These are phyloP conservation scores for Kryptolebias marmoratus DNA, from an alignment of 2,113 vertebrate genomes.

Conservation along the genomic window DNA sequence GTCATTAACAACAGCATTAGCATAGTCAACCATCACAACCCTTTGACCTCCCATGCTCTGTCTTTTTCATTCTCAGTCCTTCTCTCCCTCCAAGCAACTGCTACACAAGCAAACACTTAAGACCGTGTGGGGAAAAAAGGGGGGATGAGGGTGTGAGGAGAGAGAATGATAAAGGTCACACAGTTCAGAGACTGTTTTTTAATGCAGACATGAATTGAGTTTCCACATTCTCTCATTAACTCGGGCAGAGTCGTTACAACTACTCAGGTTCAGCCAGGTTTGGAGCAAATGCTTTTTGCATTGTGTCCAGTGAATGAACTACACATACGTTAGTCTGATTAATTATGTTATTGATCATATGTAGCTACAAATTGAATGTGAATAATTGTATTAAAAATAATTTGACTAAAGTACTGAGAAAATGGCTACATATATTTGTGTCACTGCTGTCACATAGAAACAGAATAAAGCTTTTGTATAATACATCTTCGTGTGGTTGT, in stretches of 20 bases:
- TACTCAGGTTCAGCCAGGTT: slow-evolving; percentile 11
- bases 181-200: slow-evolving; percentile 61
- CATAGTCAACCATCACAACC: slow-evolving; percentile 78
- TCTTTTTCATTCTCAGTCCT: slow-evolving; percentile 37
- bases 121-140: neutral
- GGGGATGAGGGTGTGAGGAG: neutral
- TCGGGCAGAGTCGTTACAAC: slow-evolving; percentile 4
- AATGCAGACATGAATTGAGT: slow-evolving; percentile 56
- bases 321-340: neutral
- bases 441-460: slow-evolving; percentile 12
- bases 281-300: slow-evolving; percentile 18
- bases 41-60: slow-evolving; percentile 64
- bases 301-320: slow-evolving; percentile 1
- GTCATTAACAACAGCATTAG: slow-evolving; percentile 85
- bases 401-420: neutral
- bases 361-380: slow-evolving; percentile 1
- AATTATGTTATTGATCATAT: slow-evolving; percentile 15
- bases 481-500: neutral
- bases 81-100: slow-evolving; percentile 34
- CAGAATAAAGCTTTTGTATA: slow-evolving; percentile 15
- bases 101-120: slow-evolving; percentile 33
- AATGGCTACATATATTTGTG: slow-evolving; percentile 3
- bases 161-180: slow-evolving; percentile 55
- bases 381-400: slow-evolving; percentile 25
- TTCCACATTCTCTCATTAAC: slow-evolving; percentile 35